phyloP scores from a whole-genome alignment of 2,797 vertebrate genomes.

The Margarornis squamiger region DNA sequence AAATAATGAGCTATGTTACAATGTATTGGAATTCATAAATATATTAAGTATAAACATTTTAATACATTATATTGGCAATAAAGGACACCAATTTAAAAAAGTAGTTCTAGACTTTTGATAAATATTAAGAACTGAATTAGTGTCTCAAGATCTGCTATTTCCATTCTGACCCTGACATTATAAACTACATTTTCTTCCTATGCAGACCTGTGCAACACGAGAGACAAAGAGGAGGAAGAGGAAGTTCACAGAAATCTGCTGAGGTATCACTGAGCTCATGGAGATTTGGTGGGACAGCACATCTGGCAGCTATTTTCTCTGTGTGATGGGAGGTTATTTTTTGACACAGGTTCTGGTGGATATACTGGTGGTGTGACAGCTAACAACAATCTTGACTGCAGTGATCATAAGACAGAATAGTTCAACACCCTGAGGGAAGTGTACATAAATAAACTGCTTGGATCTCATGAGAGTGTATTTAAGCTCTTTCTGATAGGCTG shows the following conservation, averaged over 20 bases:
- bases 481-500: background rate
- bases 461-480: background rate
- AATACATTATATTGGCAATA: background rate
- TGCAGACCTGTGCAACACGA: background rate
- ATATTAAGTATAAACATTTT: background rate
- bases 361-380: background rate
- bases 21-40: background rate
- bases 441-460: background rate
- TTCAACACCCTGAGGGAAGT: background rate
- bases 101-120: background rate
- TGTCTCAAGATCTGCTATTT: background rate
- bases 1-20: background rate
- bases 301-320: background rate
- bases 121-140: background rate
- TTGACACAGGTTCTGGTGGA: background rate
- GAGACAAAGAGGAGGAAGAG: background rate
- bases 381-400: background rate
- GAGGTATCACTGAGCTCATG: background rate
- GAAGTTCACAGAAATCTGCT: background rate
- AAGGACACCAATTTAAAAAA: background rate
- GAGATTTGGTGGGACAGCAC: background rate
- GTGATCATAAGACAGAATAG: background rate
- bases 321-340: background rate
- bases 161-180: background rate
- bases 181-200: background rate